Evolutionary conservation across 1,140 invertebrate species (phyloP).

Genomic region (Agrilus planipennis): DNA sequence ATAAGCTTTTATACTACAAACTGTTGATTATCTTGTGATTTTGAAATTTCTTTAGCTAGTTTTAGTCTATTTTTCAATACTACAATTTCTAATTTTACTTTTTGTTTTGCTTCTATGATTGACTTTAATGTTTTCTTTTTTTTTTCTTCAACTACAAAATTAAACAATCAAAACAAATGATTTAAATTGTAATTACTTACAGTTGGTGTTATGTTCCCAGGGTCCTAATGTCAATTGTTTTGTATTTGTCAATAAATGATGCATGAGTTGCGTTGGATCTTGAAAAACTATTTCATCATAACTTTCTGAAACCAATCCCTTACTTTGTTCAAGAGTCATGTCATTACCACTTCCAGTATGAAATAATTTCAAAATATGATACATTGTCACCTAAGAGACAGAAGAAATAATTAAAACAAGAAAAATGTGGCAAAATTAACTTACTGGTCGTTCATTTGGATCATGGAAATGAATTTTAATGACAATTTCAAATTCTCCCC

Average conservation of each 20-base stretch:
- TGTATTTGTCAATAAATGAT: slow-evolving; percentile 68
- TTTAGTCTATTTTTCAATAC: slow-evolving; percentile 82
- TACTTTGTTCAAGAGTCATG: slow-evolving; percentile 54
- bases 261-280: slow-evolving; percentile 90
- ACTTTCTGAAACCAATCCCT: slow-evolving; percentile 80
- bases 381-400: slow-evolving; percentile 73
- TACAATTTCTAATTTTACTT: slow-evolving; percentile 72
- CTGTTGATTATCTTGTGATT: slow-evolving; percentile 43
- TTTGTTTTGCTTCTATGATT: slow-evolving; percentile 69
- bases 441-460: slow-evolving; percentile 87
- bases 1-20: no score
- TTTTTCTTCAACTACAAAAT: slow-evolving; percentile 77
- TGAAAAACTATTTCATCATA: slow-evolving; percentile 98
- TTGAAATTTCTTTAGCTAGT: slow-evolving; percentile 74
- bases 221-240: slow-evolving; percentile 60
- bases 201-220: slow-evolving; percentile 85
- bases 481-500: slow-evolving; percentile 99
- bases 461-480: slow-evolving; percentile 98
- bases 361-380: slow-evolving; percentile 93
- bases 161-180: slow-evolving; percentile 9
- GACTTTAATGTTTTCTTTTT: slow-evolving; percentile 70
- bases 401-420: no score
- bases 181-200: slow-evolving; percentile 46
- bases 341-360: slow-evolving; percentile 53
- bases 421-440: slow-evolving; percentile 23